Evolutionary conservation across 2,113 vertebrate species (phyloP).

Genomic region (Phoxinus phoxinus): DNA sequence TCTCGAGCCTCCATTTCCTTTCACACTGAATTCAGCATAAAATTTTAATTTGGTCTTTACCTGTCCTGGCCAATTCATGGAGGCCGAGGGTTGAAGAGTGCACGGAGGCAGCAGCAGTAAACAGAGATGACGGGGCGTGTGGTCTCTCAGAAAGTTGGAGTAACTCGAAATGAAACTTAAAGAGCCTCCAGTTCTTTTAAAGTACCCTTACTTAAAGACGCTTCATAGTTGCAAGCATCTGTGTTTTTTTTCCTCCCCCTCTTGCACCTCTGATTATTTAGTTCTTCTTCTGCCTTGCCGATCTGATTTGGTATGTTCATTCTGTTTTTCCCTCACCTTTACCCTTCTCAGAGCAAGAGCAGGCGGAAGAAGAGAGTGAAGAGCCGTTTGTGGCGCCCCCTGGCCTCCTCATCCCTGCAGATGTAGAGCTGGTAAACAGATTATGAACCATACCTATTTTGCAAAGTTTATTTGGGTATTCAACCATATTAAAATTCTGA

Average conservation of each 20-base stretch:
- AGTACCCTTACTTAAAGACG: not conserved
- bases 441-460: not conserved
- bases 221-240: not conserved
- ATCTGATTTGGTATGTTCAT: conserved; percentile 1
- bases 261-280: conserved; percentile 2
- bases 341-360: conserved; percentile 74
- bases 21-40: conserved; percentile 10
- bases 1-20: conserved; percentile 17
- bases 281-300: not conserved
- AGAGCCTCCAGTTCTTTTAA: conserved; percentile 24
- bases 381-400: conserved; percentile 92
- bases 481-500: not conserved
- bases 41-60: conserved; percentile 52
- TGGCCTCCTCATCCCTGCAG: conserved; percentile 88
- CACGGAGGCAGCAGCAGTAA: conserved; percentile 4
- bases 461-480: not conserved
- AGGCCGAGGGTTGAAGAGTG: not conserved
- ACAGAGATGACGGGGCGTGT: conserved; percentile 30
- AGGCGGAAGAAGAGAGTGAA: conserved; percentile 89
- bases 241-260: not conserved
- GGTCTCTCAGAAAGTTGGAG: conserved; percentile 33
- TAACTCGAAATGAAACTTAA: conserved; percentile 44
- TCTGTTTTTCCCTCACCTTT: conserved; percentile 3
- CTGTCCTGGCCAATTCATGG: conserved; percentile 31
- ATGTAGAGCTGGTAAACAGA: conserved; percentile 91